Base-by-base conservation (phyloP, 2,888 invertebrate species). In the Amphipyra tragopoginis region DNA sequence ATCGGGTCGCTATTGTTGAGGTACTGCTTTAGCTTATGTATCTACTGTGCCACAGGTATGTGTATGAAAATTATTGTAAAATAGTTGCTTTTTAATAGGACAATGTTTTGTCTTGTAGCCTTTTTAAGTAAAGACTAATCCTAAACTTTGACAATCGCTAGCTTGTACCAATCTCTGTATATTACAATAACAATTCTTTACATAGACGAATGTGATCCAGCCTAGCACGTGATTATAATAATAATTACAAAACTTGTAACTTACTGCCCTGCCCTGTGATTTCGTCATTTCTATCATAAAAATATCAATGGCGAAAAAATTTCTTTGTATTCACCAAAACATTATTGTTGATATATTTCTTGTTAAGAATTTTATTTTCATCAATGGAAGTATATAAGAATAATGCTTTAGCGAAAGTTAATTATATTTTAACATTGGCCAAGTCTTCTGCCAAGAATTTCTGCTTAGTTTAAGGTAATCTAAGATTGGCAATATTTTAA, bases 401-500 rank as follows among this genome's bases (percentile, higher is more conserved):
- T 69, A 69, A 62, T 55, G 33, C 74, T 69, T 65, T 60, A 39
- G 57, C 39, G 48, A 51, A 47, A 29, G 10, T 34, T 52, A 36
- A 13, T 42, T 51, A 51, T 43, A 55, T 44, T 56, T 42, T 42
- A 61, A 33, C 14, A 34, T 42, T 58, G 70, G 62, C 58, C 42
- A 69, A 66, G 66, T 66, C 52, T 50, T 77, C 49, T 57, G 70
- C 50, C 52, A 61, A 66, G 15, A 15, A 34, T 47, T 64, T 74
- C 64, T 65, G 67, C 45, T 60, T 67, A 75, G 49, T 54, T 2
- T 71, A 69, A 69, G 61, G 14, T 67, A 48, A 43, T 45, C n/a
- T 77, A 71, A 61, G 66, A 67, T 72, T 61, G 55, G 67, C 51
- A 40, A 79, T 67, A 75, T 58, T 69, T 63, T 72, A 65, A 65